Conservation (phyloP, 2,888 invertebrate species). For the Dryomyza anilis region DNA sequence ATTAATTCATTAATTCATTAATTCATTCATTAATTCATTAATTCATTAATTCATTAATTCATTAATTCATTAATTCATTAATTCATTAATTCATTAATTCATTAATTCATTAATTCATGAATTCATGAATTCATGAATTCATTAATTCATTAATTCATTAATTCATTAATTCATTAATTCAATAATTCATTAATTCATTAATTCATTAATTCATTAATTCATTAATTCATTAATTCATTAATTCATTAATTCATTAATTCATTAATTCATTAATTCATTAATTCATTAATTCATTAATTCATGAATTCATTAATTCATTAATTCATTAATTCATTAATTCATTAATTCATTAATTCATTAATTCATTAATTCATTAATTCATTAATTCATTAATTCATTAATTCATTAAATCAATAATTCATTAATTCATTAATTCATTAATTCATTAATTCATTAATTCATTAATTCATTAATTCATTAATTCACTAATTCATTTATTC, state of each 20-base stretch:
- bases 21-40: constrained; percentile 1
- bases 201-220: constrained; percentile 5
- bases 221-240: too few species aligned
- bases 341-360: constrained; percentile 8
- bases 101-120: not conserved
- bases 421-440: not conserved
- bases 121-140: not conserved
- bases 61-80: not conserved
- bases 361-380: not conserved
- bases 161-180: too few species aligned
- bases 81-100: constrained; percentile 1
- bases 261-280: not conserved
- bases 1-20: not conserved
- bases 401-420: too few species aligned
- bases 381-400: not conserved
- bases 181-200: constrained; percentile 2
- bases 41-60: not conserved
- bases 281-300: constrained; percentile 8
- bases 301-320: constrained; percentile 5
- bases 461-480: constrained; percentile 10
- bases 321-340: constrained; percentile 5
- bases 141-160: not conserved
- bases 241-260: constrained; percentile 5
- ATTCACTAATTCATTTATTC: constrained; percentile 12
- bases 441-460: constrained; percentile 5